Base-by-base conservation (phyloP, 2,113 vertebrate genomes). In the Esox niger region DNA sequence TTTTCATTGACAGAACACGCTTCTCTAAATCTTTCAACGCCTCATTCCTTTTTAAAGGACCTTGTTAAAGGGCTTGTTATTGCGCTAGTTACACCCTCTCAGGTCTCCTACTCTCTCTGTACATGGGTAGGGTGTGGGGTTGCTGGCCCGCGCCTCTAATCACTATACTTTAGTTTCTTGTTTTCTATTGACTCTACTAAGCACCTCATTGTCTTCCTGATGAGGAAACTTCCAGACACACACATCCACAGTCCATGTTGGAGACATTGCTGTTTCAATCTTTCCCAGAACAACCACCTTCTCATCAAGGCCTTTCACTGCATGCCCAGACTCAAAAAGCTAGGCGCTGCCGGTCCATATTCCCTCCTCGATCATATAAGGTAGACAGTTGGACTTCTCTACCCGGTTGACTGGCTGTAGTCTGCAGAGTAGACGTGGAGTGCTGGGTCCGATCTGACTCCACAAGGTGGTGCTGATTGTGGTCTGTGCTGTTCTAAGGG, bases 241-340 rank as follows among this genome's bases (percentile, higher is more conserved):
- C 17, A 43, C 13, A 43, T 43, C 11, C 38, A 3, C 17, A 17
- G 13, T 15, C 38, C 38, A 4, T 5, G 13, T 43, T 10, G 38
- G 38, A 17, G 13, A 17, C n/a, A n/a, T n/a, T n/a, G n/a, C n/a
- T n/a, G n/a, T n/a, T n/a, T n/a, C n/a, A n/a, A n/a, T n/a, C n/a
- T n/a, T n/a, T n/a, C n/a, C n/a, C n/a, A n/a, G n/a, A 5, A 31
- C 67, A 57, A 25, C 17, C 69, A 33, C 70, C 62, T 71, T 64
- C 68, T 62, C 52, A 70, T 74, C 66, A 80, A 84, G 82, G 78
- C 32, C 78, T 81, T 86, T 88, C 86, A 90, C 91, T 91, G 89
- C 90, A 88, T 91, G 88, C 87, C 88, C 87, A 85, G 82, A 87
- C 76, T 72, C 72, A 31, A 26, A 74, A 80, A 32, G 26, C 29